phyloP scores from a whole-genome alignment of 2,888 invertebrate species.

The Resseliella maxima region DNA sequence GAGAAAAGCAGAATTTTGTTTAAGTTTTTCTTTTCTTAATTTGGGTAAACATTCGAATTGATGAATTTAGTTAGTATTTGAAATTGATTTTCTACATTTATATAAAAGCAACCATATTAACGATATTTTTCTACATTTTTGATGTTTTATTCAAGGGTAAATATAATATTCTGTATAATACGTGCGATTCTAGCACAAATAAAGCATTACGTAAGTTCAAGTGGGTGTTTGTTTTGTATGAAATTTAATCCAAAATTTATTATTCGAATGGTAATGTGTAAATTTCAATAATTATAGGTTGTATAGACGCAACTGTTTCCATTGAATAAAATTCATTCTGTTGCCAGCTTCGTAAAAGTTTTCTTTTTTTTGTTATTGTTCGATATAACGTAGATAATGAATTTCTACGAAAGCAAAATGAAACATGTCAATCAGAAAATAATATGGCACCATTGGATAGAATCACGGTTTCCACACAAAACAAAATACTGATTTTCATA shows the following conservation, averaged over 20 bases:
- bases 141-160: too few relatives aligned
- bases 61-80: too few relatives aligned
- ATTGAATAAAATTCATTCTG: too few relatives aligned
- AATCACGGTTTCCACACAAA: background rate
- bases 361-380: background rate
- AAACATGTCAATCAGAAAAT: slow-evolving; percentile 33
- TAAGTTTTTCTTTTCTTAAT: too few relatives aligned
- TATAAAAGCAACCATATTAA: too few relatives aligned
- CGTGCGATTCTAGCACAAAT: background rate
- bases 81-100: too few relatives aligned
- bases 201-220: background rate
- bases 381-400: background rate
- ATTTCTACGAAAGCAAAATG: background rate
- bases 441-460: background rate
- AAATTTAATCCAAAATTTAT: slow-evolving; percentile 10
- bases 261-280: background rate
- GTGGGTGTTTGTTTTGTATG: background rate
- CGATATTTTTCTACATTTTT: too few relatives aligned
- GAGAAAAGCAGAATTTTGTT: too few relatives aligned
- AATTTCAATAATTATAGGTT: slow-evolving; percentile 1
- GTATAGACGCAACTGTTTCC: background rate
- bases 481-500: background rate
- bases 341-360: background rate
- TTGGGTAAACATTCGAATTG: too few relatives aligned
- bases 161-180: too few relatives aligned